Percentiles rank a stretch among this genome's conserved stretches.
Evolutionary conservation across 2,888 invertebrate genomes (phyloP).

Genomic region (Malachius bipustulatus): DNA sequence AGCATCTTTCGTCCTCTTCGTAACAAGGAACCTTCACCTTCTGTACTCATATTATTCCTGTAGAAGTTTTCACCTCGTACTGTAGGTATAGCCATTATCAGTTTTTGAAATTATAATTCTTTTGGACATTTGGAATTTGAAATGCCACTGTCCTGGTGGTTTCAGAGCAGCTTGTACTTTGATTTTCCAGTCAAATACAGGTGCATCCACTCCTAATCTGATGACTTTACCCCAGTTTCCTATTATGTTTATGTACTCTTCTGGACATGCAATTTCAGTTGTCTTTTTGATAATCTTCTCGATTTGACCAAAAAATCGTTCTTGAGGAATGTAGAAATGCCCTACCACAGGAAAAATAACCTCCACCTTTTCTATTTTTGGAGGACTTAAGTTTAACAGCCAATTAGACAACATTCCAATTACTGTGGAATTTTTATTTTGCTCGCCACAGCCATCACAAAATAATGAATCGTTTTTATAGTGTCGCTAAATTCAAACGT

Average conservation of each 20-base stretch:
- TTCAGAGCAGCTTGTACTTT: slow-evolving; percentile 14
- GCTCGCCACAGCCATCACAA: too few relatives aligned
- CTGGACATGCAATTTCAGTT: slow-evolving; percentile 17
- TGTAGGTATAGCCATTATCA: slow-evolving; percentile 4
- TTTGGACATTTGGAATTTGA: slow-evolving; percentile 17
- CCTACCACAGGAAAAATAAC: slow-evolving; percentile 22
- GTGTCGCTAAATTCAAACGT: slow-evolving; percentile 6
- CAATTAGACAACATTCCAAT: too few relatives aligned
- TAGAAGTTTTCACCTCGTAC: too few relatives aligned
- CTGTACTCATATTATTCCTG: too few relatives aligned
- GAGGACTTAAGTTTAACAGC: slow-evolving; percentile 15
- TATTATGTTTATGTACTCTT: slow-evolving; percentile 19
- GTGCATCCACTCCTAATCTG: slow-evolving; percentile 12
- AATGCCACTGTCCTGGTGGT: slow-evolving; percentile 19
- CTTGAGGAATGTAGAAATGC: slow-evolving; percentile 24
- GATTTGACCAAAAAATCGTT: slow-evolving; percentile 22
- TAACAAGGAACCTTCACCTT: too few relatives aligned
- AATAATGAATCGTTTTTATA: slow-evolving; percentile 17
- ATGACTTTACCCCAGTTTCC: slow-evolving; percentile 14
- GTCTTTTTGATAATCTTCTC: slow-evolving; percentile 19
- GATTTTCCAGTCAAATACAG: slow-evolving; percentile 18
- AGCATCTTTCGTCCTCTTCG: too few relatives aligned
- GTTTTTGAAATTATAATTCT: slow-evolving; percentile 10
- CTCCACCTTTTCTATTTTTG: slow-evolving; percentile 17
- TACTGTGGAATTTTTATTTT: too few relatives aligned